Conservation (phyloP, 2,888 invertebrate genomes). For the Mesopsocus fuscifrons region DNA sequence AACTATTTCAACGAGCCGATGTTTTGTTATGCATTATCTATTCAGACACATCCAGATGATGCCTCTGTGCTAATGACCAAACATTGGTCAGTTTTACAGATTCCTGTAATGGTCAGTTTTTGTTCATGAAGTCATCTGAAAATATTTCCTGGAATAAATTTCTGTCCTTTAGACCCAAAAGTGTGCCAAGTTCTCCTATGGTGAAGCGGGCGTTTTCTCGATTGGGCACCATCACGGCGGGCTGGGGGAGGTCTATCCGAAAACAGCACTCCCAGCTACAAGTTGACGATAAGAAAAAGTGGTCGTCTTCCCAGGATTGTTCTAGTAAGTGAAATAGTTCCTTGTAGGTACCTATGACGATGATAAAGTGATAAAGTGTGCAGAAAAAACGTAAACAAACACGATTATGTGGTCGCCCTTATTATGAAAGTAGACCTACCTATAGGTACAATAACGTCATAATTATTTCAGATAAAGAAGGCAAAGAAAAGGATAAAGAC, state of each 20-base stretch:
- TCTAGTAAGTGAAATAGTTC: constrained; percentile 42
- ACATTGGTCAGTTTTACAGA: too few relatives aligned
- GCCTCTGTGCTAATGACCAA: too few relatives aligned
- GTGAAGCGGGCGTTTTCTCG: constrained; percentile 83
- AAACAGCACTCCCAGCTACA: constrained; percentile 65
- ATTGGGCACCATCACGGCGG: constrained; percentile 73
- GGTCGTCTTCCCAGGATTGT: constrained; percentile 83
- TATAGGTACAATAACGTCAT: neutral
- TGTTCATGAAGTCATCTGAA: too few relatives aligned
- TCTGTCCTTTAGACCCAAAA: constrained; percentile 55
- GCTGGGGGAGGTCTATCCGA: constrained; percentile 74
- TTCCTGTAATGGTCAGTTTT: too few relatives aligned
- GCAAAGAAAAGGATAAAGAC: constrained; percentile 62
- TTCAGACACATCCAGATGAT: too few relatives aligned
- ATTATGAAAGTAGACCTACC: too few relatives aligned
- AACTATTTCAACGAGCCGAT: too few relatives aligned
- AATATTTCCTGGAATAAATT: too few relatives aligned
- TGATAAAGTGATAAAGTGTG: too few relatives aligned
- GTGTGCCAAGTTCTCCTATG: constrained; percentile 87
- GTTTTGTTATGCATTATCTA: too few relatives aligned
- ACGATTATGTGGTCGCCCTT: too few relatives aligned
- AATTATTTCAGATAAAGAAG: constrained; percentile 48
- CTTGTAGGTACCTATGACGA: neutral
- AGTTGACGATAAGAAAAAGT: constrained; percentile 77
- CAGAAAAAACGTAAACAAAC: too few relatives aligned